Base-by-base conservation (phyloP, 2,797 vertebrate genomes). In the Microchirus variegatus region DNA sequence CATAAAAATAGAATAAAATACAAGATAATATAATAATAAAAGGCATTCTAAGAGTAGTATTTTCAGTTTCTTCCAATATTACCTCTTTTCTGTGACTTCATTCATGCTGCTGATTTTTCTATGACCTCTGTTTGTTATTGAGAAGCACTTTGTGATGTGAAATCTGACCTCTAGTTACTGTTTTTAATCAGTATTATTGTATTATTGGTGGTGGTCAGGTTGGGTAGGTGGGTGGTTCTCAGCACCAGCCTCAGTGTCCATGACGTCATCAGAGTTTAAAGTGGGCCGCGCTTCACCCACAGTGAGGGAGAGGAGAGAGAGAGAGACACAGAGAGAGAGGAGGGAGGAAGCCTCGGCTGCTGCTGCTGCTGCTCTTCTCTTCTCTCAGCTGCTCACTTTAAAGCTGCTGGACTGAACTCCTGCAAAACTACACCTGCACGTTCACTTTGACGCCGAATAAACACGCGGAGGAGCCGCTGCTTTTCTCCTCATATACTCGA, bases 261-360 rank as follows among this genome's bases (percentile, higher is more conserved):
- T 93, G 92, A 94, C 93, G 92, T 94, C 92, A 94, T 52, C 35
- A 54, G 72, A 87, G 92, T 94, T 94, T 94, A 94, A 94, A 94
- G 92, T 86, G 91, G 92, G 89, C 92, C 93, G 93, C 93, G 93
- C 91, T 91, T 79, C 78, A 71, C 67, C 71, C 77, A 31, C 81
- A 70, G 76, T 66, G 69, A 83, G 68, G 77, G 81, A 82, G 71
- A 15, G 17, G 71, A 15, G 17, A 18, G 44, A 46, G 17, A 18
- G 14, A 9, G 6, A 16, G 47, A 49, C 22, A 35, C 11, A 9
- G 70, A 74, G 81, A 60, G 75, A 43, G 81, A 64, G 47, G 60
- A 35, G 67, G 22, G 63, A 83, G 61, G 78, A 51, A 61, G 78
- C 50, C 46, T 60, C 53, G 19, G 50, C 53, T 41, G 45, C 4